phyloP scores from a whole-genome alignment of 1,140 invertebrate genomes.

The Drosophila truncata region DNA sequence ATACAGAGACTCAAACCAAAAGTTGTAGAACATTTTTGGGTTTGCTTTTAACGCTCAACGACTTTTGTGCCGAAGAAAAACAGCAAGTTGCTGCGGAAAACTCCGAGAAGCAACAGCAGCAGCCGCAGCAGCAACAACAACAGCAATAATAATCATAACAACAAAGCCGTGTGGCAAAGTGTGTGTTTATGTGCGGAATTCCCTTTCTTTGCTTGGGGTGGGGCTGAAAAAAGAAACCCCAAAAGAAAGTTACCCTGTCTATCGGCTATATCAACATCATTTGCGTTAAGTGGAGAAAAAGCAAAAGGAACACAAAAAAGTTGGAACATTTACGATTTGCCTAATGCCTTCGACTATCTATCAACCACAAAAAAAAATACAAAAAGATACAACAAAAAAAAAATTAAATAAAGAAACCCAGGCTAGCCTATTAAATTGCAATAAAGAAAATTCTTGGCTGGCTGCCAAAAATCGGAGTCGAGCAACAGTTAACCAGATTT shows the following conservation, averaged over 20 bases:
- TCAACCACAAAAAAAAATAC: conserved; percentile 19
- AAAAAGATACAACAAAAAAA: neutral
- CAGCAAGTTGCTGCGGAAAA: conserved; percentile 51
- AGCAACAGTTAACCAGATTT: conserved; percentile 61
- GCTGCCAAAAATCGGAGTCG: conserved; percentile 41
- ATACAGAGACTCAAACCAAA: conserved; percentile 35
- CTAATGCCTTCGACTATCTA: conserved; percentile 66
- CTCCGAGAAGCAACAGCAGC: conserved; percentile 8
- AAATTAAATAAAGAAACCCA: conserved; percentile 7
- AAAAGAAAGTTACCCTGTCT: conserved; percentile 43
- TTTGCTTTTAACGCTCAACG: conserved; percentile 80
- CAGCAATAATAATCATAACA: conserved; percentile 46
- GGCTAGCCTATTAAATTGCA: conserved; percentile 72
- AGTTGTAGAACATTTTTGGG: conserved; percentile 73
- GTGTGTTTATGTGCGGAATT: conserved; percentile 48
- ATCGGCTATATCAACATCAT: conserved; percentile 79
- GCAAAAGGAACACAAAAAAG: conserved; percentile 51
- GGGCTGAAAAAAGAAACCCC: neutral
- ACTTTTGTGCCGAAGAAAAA: conserved; percentile 74
- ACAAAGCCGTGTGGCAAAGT: conserved; percentile 62
- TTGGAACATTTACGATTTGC: conserved; percentile 55
- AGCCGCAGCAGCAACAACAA: conserved; percentile 35
- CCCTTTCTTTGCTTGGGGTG: conserved; percentile 10
- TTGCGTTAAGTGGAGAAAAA: conserved; percentile 78
- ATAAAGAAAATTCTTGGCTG: conserved; percentile 63